Evolutionary conservation across 2,888 invertebrate genomes (phyloP), one percentile per base, ranked within the genome.

Genomic region (Meiosimyza platycephala): DNA sequence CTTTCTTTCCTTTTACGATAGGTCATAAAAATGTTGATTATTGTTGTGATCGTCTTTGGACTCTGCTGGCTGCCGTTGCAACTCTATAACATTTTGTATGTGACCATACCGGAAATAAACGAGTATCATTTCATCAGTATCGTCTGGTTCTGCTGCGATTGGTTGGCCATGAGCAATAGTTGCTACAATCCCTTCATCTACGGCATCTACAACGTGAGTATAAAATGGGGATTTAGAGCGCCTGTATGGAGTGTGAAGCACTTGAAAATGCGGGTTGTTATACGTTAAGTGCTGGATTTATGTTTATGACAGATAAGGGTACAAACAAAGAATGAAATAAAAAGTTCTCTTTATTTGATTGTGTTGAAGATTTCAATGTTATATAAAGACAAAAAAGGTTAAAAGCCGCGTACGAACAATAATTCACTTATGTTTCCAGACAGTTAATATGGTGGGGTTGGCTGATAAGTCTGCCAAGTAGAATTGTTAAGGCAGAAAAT

Each of bases 181-280:
- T 95, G 95, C 86, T 94, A 94, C 85, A 96, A 96, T 86, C 95
- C 95, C 0, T 95, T 96, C 84, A 95, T 96, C 80, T 96, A 96
- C 83, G 95, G 95, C 51, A 93, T 95, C 79, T 94, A 95, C 82
- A 95, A 95, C 84, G 95, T 95, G 88, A 93, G 92, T 90, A 79
- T 18, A 40, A 40, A 40, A 40, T 6, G 9, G 6, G 40, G 40
- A 40, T 7, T 40, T 40, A 40, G 1, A n/a, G 13, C 15, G 16
- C 2, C 11, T 28, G n/a, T 62, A 62, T 62, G 15, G 50, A 18
- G 18, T 64, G 64, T 50, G 48, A 50, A 64, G 64, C 16, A 64
- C 9, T 48, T 18, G 11, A 28, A 54, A 22, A 13, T 59, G 59
- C 11, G 59, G 40, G 40, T 40, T 40, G 1, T 40, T 40, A 40